A percentile compares a stretch with the other conserved stretches of the same genome.
These are phyloP conservation scores for Frankliniella intonsa DNA, from an alignment of 2,888 invertebrate species.

Conservation along the genomic window DNA sequence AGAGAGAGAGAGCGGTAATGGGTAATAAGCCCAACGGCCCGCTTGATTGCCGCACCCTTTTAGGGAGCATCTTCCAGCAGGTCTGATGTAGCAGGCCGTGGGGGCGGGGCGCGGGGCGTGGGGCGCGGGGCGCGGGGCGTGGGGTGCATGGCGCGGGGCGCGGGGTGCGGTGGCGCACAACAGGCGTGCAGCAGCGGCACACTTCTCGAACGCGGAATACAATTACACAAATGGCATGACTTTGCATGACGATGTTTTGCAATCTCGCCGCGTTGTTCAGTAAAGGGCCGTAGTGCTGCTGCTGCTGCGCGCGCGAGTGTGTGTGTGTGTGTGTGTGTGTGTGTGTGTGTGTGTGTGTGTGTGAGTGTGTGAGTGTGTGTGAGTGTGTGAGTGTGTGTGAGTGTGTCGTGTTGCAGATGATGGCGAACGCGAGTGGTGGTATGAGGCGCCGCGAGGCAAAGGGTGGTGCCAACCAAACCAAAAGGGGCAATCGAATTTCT, in stretches of 20 bases:
- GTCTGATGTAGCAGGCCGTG: background rate
- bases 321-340: background rate
- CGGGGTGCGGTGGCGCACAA: background rate
- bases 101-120: too few species aligned
- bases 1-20: background rate
- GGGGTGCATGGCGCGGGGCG: background rate
- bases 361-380: background rate
- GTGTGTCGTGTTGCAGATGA: background rate
- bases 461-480: too few species aligned
- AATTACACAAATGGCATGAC: background rate
- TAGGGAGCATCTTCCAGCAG: constrained; percentile 19
- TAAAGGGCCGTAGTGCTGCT: background rate
- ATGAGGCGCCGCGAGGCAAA: too few species aligned
- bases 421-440: background rate
- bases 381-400: background rate
- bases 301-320: background rate
- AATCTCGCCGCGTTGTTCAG: background rate
- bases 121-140: too few species aligned
- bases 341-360: background rate
- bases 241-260: background rate
- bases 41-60: constrained; percentile 21
- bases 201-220: background rate
- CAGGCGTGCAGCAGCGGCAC: background rate
- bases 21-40: constrained; percentile 19
- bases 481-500: background rate